phyloP scores from a whole-genome alignment of 2,113 vertebrate genomes.

The Alethe diademata region DNA sequence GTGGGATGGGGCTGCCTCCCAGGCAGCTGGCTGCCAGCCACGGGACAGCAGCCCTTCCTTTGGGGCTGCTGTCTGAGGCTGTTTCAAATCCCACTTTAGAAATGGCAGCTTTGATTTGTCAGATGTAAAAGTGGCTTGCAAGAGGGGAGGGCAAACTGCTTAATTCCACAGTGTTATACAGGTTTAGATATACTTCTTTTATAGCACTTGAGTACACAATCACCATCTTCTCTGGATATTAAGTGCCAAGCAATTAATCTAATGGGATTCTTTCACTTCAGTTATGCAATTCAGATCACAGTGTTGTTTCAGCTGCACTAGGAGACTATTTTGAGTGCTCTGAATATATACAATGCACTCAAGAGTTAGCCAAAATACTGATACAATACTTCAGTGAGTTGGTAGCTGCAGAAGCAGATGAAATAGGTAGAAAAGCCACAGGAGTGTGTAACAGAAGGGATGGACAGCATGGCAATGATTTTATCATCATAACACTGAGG shows the following conservation, averaged over 20 bases:
- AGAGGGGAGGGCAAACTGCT: background rate
- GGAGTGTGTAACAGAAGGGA: background rate
- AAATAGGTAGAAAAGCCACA: background rate
- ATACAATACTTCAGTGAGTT: background rate
- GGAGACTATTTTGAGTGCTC: background rate
- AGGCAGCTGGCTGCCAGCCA: background rate
- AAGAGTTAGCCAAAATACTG: background rate
- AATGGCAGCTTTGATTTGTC: background rate
- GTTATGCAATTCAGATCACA: background rate
- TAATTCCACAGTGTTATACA: background rate
- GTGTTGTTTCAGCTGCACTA: background rate
- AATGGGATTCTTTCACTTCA: background rate
- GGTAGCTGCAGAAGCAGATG: background rate
- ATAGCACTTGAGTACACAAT: background rate
- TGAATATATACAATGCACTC: background rate
- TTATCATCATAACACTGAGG: background rate
- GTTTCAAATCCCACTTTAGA: background rate
- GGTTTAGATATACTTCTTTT: background rate
- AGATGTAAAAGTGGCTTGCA: background rate
- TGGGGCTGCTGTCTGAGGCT: background rate
- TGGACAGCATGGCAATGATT: accelerated
- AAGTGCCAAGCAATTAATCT: background rate
- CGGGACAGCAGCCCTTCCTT: background rate
- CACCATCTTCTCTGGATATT: background rate
- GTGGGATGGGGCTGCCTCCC: background rate